Base-by-base conservation (phyloP, 2,797 vertebrate genomes). In the Picus viridis region DNA sequence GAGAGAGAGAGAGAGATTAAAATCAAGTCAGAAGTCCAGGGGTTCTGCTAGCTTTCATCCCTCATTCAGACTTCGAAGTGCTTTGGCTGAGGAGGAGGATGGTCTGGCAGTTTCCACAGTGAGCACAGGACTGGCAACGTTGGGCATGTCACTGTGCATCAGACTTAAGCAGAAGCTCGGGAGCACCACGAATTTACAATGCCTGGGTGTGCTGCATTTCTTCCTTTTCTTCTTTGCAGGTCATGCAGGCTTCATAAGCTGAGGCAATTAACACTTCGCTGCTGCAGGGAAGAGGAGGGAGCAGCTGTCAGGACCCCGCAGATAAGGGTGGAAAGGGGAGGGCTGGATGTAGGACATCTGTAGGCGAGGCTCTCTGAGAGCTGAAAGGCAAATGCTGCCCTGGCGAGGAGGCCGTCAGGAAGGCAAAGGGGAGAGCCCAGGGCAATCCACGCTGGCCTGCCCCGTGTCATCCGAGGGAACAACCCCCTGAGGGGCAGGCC, bases 91-190 rank as follows among this genome's bases (percentile, higher is more conserved):
- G 41, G 0, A 39, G 39, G 0, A 7, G 22, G 9, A 17, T 7
- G 17, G 20, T 27, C 16, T 30, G 67, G 26, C 1, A 1, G 19
- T 26, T 86, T 51, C 41, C 23, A 17, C 0, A 5, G 3, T 0
- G 0, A 26, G 17, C 0, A 0, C 0, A 1, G 15, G 39, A 34
- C 13, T 6, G 11, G 14, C 19, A n/a, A 36, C 53, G 19, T 14
- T 4, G 6, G n/a, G 4, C 6, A 22, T 0, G 1, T 4, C 45
- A 30, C 29, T 2, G 2, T 49, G 12, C 17, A 29, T 16, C 16
- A 18, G 4, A 2, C 39, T 23, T 34, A 34, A 26, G 24, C 4
- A 23, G 27, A 69, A 36, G 4, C 4, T 6, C 12, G 5, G 0
- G 0, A 0, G 0, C 39, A 16, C 45, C 2, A 6, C 34, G 8